Conservation (phyloP, 92 coral and sea anemone species). For the Muricea muricata region DNA sequence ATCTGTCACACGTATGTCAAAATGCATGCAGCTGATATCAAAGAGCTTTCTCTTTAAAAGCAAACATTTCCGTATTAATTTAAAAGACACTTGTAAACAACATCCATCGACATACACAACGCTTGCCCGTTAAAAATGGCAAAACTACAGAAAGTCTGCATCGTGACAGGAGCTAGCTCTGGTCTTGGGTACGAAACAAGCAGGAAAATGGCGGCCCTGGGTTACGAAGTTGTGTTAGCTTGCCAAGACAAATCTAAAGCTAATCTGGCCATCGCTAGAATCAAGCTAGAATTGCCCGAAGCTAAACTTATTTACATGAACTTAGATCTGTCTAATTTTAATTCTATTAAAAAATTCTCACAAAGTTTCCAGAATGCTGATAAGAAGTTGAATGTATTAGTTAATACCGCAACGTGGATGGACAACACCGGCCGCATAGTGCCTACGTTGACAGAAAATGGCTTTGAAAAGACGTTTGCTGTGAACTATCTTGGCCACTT, state of each 20-base stretch:
- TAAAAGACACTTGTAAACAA: neutral
- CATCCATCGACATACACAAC: neutral
- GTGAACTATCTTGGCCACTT: conserved; percentile 63
- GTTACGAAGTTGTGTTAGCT: conserved; percentile 63
- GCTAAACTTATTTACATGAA: conserved; percentile 62
- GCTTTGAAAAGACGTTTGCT: conserved; percentile 58
- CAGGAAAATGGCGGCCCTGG: conserved; percentile 59
- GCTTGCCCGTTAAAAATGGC: conserved; percentile 12
- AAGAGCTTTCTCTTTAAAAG: neutral
- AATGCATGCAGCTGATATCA: neutral
- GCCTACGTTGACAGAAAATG: conserved; percentile 56
- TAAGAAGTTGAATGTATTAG: conserved; percentile 52
- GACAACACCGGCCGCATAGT: neutral
- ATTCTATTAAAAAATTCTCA: conserved; percentile 55
- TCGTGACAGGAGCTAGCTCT: conserved; percentile 66
- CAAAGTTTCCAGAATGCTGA: conserved; percentile 48
- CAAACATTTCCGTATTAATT: conserved; percentile 14
- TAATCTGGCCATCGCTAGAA: conserved; percentile 48
- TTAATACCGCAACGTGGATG: conserved; percentile 55
- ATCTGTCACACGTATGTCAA: neutral
- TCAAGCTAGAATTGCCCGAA: conserved; percentile 45
- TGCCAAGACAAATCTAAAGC: conserved; percentile 41
- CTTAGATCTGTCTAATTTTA: conserved; percentile 55
- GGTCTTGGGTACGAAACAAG: conserved; percentile 65
- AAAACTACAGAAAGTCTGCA: conserved; percentile 50